Base-by-base conservation (phyloP, 1,140 invertebrate species). In the Apis laboriosa region DNA sequence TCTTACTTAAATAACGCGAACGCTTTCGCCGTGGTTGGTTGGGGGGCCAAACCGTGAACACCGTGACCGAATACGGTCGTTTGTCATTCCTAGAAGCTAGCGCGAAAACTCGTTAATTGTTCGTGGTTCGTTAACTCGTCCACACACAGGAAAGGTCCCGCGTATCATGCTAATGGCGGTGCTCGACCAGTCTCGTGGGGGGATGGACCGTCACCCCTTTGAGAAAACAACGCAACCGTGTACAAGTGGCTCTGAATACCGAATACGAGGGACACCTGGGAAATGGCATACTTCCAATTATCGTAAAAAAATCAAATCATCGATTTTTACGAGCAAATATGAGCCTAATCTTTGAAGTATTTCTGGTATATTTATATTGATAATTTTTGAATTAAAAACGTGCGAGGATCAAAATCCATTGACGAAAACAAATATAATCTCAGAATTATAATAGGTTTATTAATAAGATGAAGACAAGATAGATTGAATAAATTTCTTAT, bases 31-130 rank as follows among this genome's bases (percentile, higher is more conserved):
- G 28, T 3, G 43, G 17, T 12, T 2, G 28, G 34, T 17, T 0
- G 19, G 7, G 19, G 7, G 24, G n/a, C 5, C 64, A 19, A 34
- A 60, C 55, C 34, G 64, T 51, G 74, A 63, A 21, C 74, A 55
- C 49, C 66, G 66, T 83, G 66, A 70, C 34, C 24, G 51, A 8
- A 24, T 24, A 58, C 28, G 55, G 34, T 28, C n/a, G 49, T 60
- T 70, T 24, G 64, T 56, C 64, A 51, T 82, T 76, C 64, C 17
- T 49, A 34, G 66, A 51, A 28, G 49, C 77, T 58, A 68, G 58
- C 64, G 67, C 43, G 83, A 84, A 79, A 82, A 51, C 83, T 76
- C 83, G 78, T 83, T 87, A 83, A 83, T 86, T 83, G 58, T 76
- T 83, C 66, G 49, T 21, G 60, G 56, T 51, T 84, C 72, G 67